These are phyloP conservation scores for Cyrtodaria siliqua DNA, from an alignment of 2,888 invertebrate species.

Conservation along the genomic window DNA sequence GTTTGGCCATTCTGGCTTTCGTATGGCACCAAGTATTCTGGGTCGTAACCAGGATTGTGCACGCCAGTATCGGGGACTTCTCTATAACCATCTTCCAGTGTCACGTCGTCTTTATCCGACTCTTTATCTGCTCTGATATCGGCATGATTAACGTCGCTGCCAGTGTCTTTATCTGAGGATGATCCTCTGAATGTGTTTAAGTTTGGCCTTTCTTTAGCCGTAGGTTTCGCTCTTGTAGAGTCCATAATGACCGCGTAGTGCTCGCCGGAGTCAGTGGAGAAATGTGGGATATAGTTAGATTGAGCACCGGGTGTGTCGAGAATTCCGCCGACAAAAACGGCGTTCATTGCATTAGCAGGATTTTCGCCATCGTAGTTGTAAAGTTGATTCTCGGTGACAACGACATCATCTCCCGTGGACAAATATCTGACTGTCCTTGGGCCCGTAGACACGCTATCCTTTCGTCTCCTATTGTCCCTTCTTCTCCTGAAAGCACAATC, in stretches of 20 bases:
- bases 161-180: background rate
- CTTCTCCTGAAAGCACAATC: constrained; percentile 10
- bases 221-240: constrained; percentile 13
- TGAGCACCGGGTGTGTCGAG: constrained; percentile 39
- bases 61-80: constrained; percentile 18
- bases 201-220: constrained; percentile 37
- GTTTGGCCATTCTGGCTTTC: background rate
- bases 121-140: background rate
- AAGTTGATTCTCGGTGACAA: constrained; percentile 52
- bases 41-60: constrained; percentile 35
- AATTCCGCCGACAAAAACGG: constrained; percentile 57
- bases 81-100: background rate
- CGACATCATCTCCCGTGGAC: constrained; percentile 45
- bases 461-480: background rate
- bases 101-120: background rate
- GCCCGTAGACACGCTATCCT: constrained; percentile 18
- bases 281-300: constrained; percentile 37
- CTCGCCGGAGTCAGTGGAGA: constrained; percentile 42
- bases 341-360: constrained; percentile 45
- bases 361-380: constrained; percentile 55
- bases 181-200: constrained; percentile 17
- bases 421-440: constrained; percentile 37
- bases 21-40: constrained; percentile 21
- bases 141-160: background rate
- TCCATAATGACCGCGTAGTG: constrained; percentile 38